Evolutionary conservation across 2,888 invertebrate species (phyloP).

Genomic region (Rhagium mordax): DNA sequence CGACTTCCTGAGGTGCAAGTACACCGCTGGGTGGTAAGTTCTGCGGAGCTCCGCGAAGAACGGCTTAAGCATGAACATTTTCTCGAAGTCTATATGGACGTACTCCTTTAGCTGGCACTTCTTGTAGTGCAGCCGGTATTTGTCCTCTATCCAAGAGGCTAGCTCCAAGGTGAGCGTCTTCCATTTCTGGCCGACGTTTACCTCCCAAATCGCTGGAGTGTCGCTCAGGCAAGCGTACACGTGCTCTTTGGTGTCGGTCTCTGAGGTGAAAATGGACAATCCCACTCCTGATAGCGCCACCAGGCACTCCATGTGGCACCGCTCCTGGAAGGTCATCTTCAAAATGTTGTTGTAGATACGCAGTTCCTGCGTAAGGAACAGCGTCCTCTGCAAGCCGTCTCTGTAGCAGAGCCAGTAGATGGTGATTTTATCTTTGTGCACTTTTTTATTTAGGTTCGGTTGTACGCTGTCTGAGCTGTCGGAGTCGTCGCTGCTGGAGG

Average conservation of each 20-base stretch:
- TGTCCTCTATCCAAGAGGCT: conserved; percentile 87
- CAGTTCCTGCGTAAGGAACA: conserved; percentile 84
- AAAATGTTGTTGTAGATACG: conserved; percentile 77
- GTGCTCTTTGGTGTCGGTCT: conserved; percentile 74
- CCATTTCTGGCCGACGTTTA: conserved; percentile 86
- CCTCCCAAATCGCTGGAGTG: conserved; percentile 85
- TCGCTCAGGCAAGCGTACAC: conserved; percentile 79
- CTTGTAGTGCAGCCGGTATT: conserved; percentile 79
- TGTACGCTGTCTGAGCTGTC: conserved; percentile 69
- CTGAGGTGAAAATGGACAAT: conserved; percentile 73
- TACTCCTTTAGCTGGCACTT: conserved; percentile 85
- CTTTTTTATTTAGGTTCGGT: conserved; percentile 73
- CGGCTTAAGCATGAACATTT: conserved; percentile 91
- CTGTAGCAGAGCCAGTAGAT: conserved; percentile 88
- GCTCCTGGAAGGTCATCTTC: conserved; percentile 77
- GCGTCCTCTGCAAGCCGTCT: conserved; percentile 82
- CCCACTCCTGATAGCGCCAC: conserved; percentile 80
- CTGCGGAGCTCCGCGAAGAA: conserved; percentile 85
- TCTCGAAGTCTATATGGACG: conserved; percentile 84
- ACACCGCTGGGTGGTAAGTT: conserved; percentile 82
- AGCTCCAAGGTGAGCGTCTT: conserved; percentile 83
- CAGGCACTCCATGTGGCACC: conserved; percentile 79
- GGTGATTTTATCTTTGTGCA: conserved; percentile 81
- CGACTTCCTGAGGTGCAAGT: conserved; percentile 82
- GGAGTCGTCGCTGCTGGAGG: conserved; percentile 75